phyloP scores from a whole-genome alignment of 2,888 invertebrate genomes.

The Buathra laborator region DNA sequence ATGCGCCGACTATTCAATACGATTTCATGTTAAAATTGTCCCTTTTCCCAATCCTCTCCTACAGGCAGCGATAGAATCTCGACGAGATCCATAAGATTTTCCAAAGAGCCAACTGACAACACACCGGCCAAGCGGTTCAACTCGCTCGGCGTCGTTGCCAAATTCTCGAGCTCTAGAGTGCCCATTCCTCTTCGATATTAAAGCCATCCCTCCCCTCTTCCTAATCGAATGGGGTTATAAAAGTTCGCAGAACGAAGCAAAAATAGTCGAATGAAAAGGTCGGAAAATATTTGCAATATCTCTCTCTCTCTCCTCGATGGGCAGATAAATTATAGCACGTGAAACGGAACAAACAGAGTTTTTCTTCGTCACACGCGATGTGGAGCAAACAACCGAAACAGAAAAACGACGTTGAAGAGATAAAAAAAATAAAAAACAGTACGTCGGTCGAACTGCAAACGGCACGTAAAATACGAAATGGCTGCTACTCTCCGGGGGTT shows the following conservation, averaged over 20 bases:
- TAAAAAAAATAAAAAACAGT: constrained; percentile 17
- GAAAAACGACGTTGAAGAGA: constrained; percentile 9
- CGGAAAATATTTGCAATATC: neutral
- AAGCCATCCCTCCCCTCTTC: neutral
- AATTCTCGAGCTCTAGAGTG: constrained; percentile 21
- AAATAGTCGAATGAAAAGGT: neutral
- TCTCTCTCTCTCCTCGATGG: neutral
- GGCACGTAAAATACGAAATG: constrained; percentile 63
- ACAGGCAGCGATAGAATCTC: neutral
- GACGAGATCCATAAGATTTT: constrained; percentile 48
- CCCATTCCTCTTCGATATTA: neutral
- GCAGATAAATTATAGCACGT: constrained; percentile 1
- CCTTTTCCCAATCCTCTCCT: constrained; percentile 37
- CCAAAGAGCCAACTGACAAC: constrained; percentile 4
- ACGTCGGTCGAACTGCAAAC: constrained; percentile 61
- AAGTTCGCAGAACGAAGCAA: neutral
- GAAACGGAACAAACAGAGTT: constrained; percentile 32
- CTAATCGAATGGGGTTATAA: no score
- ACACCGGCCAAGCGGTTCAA: constrained; percentile 4
- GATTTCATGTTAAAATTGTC: constrained; percentile 77
- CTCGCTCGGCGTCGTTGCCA: constrained; percentile 15
- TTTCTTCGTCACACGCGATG: neutral
- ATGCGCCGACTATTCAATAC: constrained; percentile 80
- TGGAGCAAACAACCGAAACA: constrained; percentile 11
- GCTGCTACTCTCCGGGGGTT: constrained; percentile 30